Evolutionary conservation across 53 echinoderm and acorn worm species (phyloP).

Genomic region (Luidia sarsii): DNA sequence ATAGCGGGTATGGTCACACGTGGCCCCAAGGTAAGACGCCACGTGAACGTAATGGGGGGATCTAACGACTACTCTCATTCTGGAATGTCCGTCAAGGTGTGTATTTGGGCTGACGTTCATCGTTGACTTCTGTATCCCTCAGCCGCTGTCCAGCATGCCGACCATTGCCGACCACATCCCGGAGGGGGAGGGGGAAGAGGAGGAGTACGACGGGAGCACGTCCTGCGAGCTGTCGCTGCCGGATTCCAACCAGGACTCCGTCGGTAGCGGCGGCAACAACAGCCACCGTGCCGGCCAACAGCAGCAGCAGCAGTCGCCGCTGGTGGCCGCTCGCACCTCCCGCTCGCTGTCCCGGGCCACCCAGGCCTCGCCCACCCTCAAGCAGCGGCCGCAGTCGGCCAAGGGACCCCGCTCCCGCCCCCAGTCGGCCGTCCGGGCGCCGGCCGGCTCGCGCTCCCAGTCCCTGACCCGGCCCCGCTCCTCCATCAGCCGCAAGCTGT

Average conservation of each 20-base stretch:
- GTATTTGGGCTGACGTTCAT: no score
- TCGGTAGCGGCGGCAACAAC: conserved; percentile 41
- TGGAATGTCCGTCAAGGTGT: no score
- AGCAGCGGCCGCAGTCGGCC: conserved; percentile 73
- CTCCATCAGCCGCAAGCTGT: conserved; percentile 60
- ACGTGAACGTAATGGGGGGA: neutral
- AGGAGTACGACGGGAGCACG: conserved; percentile 49
- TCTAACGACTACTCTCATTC: no score
- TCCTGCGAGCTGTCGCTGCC: conserved; percentile 47
- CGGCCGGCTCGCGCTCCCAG: conserved; percentile 57
- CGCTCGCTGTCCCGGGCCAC: conserved; percentile 33
- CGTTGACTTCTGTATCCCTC: no score
- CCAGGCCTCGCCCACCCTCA: conserved; percentile 53
- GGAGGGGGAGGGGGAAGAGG: conserved; percentile 55
- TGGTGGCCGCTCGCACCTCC: conserved; percentile 1
- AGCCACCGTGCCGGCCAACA: conserved; percentile 15
- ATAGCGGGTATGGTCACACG: conserved; percentile 59
- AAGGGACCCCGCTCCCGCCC: conserved; percentile 76
- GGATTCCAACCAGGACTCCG: conserved; percentile 40
- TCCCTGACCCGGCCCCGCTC: conserved; percentile 87
- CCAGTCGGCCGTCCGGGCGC: conserved; percentile 56
- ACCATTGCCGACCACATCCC: conserved; percentile 55
- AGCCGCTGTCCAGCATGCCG: conserved; percentile 98
- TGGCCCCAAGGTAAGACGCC: conserved; percentile 97
- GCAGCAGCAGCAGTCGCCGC: neutral